Evolutionary conservation across 2,888 invertebrate genomes (phyloP).

Genomic region (Lasius fuliginosus): DNA sequence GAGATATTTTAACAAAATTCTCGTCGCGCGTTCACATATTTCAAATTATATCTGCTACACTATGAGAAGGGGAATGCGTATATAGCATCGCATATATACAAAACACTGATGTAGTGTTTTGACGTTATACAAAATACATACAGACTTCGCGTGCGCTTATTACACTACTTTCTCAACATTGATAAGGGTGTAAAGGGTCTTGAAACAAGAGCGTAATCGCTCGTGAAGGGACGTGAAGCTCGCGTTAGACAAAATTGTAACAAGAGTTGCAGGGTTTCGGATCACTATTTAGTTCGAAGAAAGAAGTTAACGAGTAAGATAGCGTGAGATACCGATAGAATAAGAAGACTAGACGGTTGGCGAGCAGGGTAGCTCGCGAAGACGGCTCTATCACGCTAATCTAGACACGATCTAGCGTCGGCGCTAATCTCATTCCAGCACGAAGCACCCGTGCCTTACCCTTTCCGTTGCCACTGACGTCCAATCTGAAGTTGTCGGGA

Average conservation of each 20-base stretch:
- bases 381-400: conserved; percentile 74
- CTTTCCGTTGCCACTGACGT: conserved; percentile 90
- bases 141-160: conserved; percentile 10
- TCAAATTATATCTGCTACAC: conserved; percentile 25
- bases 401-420: conserved; percentile 73
- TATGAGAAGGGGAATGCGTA: neutral
- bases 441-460: conserved; percentile 86
- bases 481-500: conserved; percentile 91
- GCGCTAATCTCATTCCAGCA: conserved; percentile 72
- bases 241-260: conserved; percentile 35
- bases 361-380: conserved; percentile 41
- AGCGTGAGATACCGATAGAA: conserved; percentile 50
- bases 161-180: conserved; percentile 4
- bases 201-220: conserved; percentile 41
- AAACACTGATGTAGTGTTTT: neutral
- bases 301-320: conserved; percentile 51
- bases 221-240: conserved; percentile 14
- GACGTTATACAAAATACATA: conserved; percentile 23
- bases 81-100: neutral
- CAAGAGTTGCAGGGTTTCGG: neutral
- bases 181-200: conserved; percentile 30
- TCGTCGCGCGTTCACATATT: conserved; percentile 36
- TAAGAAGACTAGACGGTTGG: conserved; percentile 16
- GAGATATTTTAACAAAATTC: conserved; percentile 42
- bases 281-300: conserved; percentile 28